A percentile compares a stretch with the other conserved stretches of the same genome.
Evolutionary conservation across 2,797 vertebrate genomes (phyloP).

Genomic region (Halcyon leucocephala): DNA sequence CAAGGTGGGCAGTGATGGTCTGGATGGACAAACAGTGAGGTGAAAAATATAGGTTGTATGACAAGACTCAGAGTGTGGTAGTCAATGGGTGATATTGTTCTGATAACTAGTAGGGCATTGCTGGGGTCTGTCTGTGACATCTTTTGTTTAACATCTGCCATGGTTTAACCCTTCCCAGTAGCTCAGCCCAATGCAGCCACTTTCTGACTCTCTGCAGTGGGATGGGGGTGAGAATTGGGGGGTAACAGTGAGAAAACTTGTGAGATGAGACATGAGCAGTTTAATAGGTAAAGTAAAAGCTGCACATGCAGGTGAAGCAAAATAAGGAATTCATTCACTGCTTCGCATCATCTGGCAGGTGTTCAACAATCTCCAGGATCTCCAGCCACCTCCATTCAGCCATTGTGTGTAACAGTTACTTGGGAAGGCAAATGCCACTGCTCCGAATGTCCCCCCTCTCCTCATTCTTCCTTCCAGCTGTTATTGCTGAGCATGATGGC

Average conservation of each 20-base stretch:
- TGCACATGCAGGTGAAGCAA: fast-evolving
- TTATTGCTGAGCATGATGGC: background rate
- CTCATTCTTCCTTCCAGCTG: background rate
- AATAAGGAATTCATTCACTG: background rate
- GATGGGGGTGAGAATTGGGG: no score
- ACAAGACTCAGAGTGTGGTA: background rate
- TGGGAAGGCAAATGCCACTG: background rate
- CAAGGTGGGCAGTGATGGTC: fast-evolving
- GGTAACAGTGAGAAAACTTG: background rate
- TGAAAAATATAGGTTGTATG: fast-evolving
- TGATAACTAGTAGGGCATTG: fast-evolving
- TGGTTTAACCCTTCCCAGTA: background rate
- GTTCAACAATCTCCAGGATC: background rate
- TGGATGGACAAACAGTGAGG: background rate
- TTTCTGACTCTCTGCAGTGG: fast-evolving
- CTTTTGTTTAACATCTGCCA: background rate
- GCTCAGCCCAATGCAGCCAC: background rate
- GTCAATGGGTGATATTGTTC: background rate
- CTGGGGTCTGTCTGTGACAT: background rate
- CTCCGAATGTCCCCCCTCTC: fast-evolving
- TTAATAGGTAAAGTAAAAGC: background rate
- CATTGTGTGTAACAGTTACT: fast-evolving
- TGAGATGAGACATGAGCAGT: background rate
- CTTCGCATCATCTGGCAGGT: background rate
- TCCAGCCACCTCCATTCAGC: background rate